A percentile compares a stretch with the other conserved stretches of the same genome.
Evolutionary conservation across 2,113 vertebrate species (phyloP).

Genomic region (Bubo blakistoni): DNA sequence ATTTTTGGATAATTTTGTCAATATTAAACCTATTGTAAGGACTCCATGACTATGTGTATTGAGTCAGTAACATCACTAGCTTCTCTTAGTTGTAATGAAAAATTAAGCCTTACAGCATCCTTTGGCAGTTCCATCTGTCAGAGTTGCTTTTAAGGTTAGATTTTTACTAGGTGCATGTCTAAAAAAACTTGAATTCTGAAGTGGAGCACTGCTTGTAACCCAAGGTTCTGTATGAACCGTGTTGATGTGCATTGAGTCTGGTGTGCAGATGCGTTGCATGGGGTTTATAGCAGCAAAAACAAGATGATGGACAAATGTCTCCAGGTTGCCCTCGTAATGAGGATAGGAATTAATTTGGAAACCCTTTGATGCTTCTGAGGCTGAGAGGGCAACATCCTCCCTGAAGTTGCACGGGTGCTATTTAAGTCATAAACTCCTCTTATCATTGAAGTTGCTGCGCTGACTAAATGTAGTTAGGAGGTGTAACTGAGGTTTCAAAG

Average conservation of each 20-base stretch:
- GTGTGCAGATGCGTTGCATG: not conserved
- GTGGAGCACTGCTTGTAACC: fast-evolving
- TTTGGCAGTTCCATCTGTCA: not conserved
- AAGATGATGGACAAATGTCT: not conserved
- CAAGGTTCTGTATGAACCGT: not conserved
- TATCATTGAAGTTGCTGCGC: not conserved
- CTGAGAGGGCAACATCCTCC: not conserved
- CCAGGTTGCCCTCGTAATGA: not conserved
- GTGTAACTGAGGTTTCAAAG: not conserved
- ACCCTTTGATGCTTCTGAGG: not conserved
- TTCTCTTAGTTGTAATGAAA: not conserved
- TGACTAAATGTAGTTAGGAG: not conserved
- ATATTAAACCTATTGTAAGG: not conserved
- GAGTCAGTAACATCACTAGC: not conserved
- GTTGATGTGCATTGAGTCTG: fast-evolving
- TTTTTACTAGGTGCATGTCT: not conserved
- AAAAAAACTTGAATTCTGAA: not conserved
- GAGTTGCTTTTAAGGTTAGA: not conserved
- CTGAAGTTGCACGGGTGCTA: not conserved
- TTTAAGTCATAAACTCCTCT: not conserved
- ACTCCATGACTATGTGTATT: not conserved
- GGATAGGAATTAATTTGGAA: not conserved
- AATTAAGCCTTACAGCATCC: not conserved
- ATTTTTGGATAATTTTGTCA: not conserved
- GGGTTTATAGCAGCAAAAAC: not conserved